phyloP scores from a whole-genome alignment of 2,797 vertebrate species.

The Cryptoblepharus egeriae region DNA sequence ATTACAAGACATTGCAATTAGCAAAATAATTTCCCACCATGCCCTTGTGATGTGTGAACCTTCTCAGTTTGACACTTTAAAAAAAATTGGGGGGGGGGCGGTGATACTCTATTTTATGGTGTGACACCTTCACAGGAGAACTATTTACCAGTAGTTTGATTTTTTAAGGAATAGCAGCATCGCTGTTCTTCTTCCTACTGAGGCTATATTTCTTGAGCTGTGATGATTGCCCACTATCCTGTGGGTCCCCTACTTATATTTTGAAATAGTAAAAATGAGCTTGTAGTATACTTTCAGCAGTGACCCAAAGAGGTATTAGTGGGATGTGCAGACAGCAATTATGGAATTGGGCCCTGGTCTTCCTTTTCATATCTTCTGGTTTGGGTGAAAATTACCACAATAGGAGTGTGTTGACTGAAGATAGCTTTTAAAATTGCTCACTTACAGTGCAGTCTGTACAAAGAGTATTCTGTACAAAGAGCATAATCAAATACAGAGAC shows the following conservation, averaged over 20 bases:
- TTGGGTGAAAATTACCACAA: background rate
- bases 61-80: background rate
- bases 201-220: background rate
- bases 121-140: background rate
- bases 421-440: background rate
- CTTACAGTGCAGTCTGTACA: background rate
- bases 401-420: background rate
- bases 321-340: background rate
- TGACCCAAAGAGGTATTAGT: background rate
- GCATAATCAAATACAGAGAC: conserved; percentile 8
- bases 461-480: background rate
- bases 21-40: background rate
- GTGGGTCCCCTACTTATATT: background rate
- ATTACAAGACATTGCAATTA: background rate
- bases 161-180: background rate
- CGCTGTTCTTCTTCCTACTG: background rate
- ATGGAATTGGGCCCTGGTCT: background rate
- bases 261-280: background rate
- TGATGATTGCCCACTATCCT: background rate
- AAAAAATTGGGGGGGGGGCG: background rate
- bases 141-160: background rate
- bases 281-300: background rate
- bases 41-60: background rate
- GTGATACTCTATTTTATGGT: background rate
- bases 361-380: background rate